phyloP scores from a whole-genome alignment of 1,140 invertebrate species.

The Ylistrum balloti region DNA sequence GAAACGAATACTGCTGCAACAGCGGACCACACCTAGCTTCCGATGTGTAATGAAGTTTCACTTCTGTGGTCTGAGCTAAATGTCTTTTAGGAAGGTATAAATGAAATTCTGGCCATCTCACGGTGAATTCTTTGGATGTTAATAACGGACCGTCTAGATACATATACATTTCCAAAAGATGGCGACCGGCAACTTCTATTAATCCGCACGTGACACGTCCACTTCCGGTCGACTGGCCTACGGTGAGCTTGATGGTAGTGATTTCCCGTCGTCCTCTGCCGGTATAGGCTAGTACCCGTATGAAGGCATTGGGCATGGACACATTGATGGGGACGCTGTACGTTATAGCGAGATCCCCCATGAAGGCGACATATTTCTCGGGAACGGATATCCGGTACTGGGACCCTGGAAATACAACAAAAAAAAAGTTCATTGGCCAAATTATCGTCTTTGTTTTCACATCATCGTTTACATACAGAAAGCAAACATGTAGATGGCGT shows the following conservation, averaged over 20 bases:
- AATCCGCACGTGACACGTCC: conserved; percentile 66
- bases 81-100: conserved; percentile 66
- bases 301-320: conserved; percentile 69
- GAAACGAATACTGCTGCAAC: conserved; percentile 60
- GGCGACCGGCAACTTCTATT: conserved; percentile 69
- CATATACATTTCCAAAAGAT: conserved; percentile 67
- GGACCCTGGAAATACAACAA: background rate
- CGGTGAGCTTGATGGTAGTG: conserved; percentile 62
- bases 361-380: conserved; percentile 62
- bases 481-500: too few relatives aligned
- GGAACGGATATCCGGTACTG: conserved; percentile 51
- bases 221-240: conserved; percentile 57
- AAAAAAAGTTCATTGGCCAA: too few relatives aligned
- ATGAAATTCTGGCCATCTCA: conserved; percentile 68
- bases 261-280: conserved; percentile 59
- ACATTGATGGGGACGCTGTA: conserved; percentile 67
- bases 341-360: conserved; percentile 64
- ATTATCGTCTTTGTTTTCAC: too few relatives aligned
- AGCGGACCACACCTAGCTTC: conserved; percentile 65
- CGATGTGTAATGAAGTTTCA: conserved; percentile 66
- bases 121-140: conserved; percentile 60
- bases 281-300: conserved; percentile 58
- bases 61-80: conserved; percentile 65
- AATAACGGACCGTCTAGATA: conserved; percentile 65
- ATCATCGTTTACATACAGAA: too few relatives aligned